A percentile compares a stretch with the other conserved stretches of the same genome.
Evolutionary conservation across 2,113 vertebrate genomes (phyloP).

Genomic region (Spea multiplicata): DNA sequence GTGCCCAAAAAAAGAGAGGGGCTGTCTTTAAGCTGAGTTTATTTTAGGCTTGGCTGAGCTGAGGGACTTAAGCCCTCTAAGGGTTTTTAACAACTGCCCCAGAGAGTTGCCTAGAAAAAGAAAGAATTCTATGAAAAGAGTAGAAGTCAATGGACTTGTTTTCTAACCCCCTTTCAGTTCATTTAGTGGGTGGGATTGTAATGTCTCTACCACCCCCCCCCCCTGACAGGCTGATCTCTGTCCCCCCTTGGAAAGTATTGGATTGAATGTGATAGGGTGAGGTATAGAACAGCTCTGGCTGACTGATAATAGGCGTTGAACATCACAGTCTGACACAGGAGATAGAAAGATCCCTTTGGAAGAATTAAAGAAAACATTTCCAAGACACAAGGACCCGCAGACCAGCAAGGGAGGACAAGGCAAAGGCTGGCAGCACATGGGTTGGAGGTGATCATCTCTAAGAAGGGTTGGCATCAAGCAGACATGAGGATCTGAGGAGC

Average conservation of each 20-base stretch:
- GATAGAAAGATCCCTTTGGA: constrained; percentile 46
- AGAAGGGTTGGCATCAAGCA: background rate
- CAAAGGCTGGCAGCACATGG: constrained; percentile 31
- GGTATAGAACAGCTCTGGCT: constrained; percentile 54
- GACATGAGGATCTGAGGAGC: background rate
- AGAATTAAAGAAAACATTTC: constrained; percentile 21
- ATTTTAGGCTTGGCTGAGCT: background rate
- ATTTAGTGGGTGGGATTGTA: constrained; percentile 29
- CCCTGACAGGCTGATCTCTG: constrained; percentile 10
- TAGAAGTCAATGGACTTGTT: background rate
- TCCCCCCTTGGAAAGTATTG: constrained; percentile 10
- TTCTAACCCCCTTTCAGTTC: background rate
- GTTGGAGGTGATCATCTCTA: background rate
- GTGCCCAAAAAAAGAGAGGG: background rate
- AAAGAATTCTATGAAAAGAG: background rate
- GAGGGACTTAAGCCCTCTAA: background rate
- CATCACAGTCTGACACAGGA: constrained; percentile 48
- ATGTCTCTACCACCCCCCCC: background rate
- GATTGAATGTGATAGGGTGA: constrained; percentile 20
- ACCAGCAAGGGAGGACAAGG: constrained; percentile 28
- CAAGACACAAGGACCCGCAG: constrained; percentile 4
- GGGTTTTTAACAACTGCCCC: background rate
- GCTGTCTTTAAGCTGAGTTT: background rate
- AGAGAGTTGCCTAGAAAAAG: background rate
- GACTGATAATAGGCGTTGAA: constrained; percentile 57